A percentile compares a stretch with the other conserved stretches of the same genome.
phyloP scores from a whole-genome alignment of 2,888 invertebrate species.

The Amphipyra berbera region DNA sequence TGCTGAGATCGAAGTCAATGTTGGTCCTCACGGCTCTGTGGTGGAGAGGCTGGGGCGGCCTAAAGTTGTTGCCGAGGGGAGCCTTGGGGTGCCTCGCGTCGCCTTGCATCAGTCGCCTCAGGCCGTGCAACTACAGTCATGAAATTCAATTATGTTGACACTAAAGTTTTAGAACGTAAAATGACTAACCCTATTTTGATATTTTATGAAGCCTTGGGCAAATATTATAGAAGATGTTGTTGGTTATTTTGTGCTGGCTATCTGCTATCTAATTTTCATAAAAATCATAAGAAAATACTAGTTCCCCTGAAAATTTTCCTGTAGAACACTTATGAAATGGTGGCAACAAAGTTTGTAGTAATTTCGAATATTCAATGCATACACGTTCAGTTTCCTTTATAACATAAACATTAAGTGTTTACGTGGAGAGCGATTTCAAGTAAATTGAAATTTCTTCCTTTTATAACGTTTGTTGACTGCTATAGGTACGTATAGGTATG shows the following conservation, averaged over 20 bases:
- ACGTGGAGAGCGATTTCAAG: slow-evolving; percentile 71
- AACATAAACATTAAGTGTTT: slow-evolving; percentile 60
- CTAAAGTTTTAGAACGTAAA: slow-evolving; percentile 53
- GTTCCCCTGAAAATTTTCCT: background rate
- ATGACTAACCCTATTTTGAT: slow-evolving; percentile 51
- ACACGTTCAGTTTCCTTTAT: slow-evolving; percentile 67
- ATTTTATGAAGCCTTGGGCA: slow-evolving; percentile 36
- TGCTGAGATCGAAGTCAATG: slow-evolving; percentile 97
- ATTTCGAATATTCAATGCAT: slow-evolving; percentile 53
- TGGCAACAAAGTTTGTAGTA: slow-evolving; percentile 30
- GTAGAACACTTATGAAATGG: slow-evolving; percentile 10
- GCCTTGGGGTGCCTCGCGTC: slow-evolving; percentile 96
- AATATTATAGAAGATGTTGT: slow-evolving; percentile 10
- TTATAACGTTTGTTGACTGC: slow-evolving; percentile 67
- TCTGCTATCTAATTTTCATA: background rate
- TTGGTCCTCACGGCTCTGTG: slow-evolving; percentile 98
- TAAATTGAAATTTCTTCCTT: slow-evolving; percentile 83
- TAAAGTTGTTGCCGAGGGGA: slow-evolving; percentile 97
- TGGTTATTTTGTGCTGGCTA: slow-evolving; percentile 14
- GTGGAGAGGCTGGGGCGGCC: slow-evolving; percentile 97
- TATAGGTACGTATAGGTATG: slow-evolving; percentile 55
- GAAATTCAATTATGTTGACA: slow-evolving; percentile 65
- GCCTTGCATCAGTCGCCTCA: slow-evolving; percentile 96
- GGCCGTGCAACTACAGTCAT: slow-evolving; percentile 92
- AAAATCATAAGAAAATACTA: background rate